Evolutionary conservation across 1,140 invertebrate species (phyloP).

Genomic region (Cydia amplana): DNA sequence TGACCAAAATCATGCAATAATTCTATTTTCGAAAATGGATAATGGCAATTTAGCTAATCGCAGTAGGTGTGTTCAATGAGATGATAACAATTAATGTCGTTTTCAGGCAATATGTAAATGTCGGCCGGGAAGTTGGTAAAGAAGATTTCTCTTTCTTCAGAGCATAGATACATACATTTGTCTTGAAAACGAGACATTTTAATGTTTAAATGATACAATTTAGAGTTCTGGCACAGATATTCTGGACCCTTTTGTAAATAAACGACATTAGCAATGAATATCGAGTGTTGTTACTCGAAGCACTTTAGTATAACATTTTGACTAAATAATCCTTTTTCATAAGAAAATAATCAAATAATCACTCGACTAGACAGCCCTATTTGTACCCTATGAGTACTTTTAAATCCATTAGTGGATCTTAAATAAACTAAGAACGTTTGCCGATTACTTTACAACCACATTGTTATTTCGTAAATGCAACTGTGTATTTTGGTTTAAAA

Average conservation of each 20-base stretch:
- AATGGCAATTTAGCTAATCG: too few relatives aligned
- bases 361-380: conserved; percentile 1
- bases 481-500: conserved; percentile 23
- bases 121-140: not conserved
- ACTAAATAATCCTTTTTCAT: not conserved
- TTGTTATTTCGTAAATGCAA: conserved; percentile 25
- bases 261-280: not conserved
- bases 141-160: not conserved
- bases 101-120: not conserved
- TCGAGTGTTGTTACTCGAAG: not conserved
- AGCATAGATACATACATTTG: not conserved
- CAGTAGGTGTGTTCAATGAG: not conserved
- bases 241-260: conserved; percentile 3
- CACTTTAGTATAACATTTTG: too few relatives aligned
- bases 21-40: too few relatives aligned
- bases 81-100: not conserved
- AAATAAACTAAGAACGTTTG: conserved; percentile 6
- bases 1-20: not conserved
- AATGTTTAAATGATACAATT: not conserved
- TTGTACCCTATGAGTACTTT: conserved; percentile 7
- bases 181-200: not conserved
- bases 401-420: not conserved
- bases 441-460: conserved; percentile 1
- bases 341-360: not conserved
- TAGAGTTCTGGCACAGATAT: not conserved